phyloP scores from a whole-genome alignment of 2,113 vertebrate species.

The Ammodytes dubius region DNA sequence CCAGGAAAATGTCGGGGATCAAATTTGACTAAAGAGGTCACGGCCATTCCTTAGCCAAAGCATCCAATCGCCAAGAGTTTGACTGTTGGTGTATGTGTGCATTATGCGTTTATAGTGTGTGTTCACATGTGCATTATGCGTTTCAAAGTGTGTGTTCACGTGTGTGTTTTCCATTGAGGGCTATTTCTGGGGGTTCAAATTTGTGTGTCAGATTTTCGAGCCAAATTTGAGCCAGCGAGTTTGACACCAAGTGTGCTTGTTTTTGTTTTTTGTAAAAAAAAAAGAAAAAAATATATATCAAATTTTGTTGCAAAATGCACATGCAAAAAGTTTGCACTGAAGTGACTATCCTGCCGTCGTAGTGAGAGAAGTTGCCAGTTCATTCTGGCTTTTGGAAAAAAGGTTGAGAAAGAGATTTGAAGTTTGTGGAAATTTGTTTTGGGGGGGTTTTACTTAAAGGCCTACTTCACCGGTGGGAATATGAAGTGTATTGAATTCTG shows the following conservation, averaged over 20 bases:
- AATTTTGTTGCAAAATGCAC: conserved; percentile 73
- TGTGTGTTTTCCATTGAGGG: conserved; percentile 68
- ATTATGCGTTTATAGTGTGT: conserved; percentile 22
- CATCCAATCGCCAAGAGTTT: conserved; percentile 41
- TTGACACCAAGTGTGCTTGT: conserved; percentile 44
- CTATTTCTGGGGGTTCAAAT: conserved; percentile 67
- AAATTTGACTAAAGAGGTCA: conserved; percentile 28
- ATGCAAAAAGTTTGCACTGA: conserved; percentile 76
- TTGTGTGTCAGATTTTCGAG: conserved; percentile 36
- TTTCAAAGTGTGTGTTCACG: conserved; percentile 27
- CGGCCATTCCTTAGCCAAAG: conserved; percentile 56
- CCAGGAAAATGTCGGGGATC: conserved; percentile 6
- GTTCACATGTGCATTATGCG: conserved; percentile 40
- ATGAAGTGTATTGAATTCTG: too few relatives aligned
- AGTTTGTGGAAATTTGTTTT: conserved; percentile 37
- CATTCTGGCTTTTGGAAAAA: not conserved
- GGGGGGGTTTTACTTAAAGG: conserved; percentile 48
- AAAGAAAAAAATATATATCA: conserved; percentile 15
- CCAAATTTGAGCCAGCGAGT: conserved; percentile 54
- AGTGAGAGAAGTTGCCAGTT: conserved; percentile 32
- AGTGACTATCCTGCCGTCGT: conserved; percentile 55
- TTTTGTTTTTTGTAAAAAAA: conserved; percentile 44
- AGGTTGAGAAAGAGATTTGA: conserved; percentile 31
- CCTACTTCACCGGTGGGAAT: too few relatives aligned
- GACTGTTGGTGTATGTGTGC: conserved; percentile 45